Evolutionary conservation across 2,113 vertebrate genomes (phyloP).

Genomic region (Synodontis membranacea): DNA sequence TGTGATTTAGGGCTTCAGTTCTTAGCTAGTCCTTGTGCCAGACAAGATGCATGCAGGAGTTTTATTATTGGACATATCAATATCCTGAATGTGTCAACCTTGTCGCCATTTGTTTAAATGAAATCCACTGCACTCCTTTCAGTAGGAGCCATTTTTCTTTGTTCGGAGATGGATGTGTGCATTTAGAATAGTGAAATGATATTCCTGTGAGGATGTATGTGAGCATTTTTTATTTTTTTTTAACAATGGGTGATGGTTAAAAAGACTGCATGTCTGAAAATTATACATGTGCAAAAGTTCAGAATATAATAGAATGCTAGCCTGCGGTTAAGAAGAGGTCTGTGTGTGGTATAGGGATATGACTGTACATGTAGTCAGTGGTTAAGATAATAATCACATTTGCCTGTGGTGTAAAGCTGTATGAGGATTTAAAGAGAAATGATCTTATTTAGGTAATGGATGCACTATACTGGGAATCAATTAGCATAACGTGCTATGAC

Average conservation of each 20-base stretch:
- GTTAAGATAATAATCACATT: conserved; percentile 42
- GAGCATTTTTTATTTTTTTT: conserved; percentile 23
- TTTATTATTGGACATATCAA: conserved; percentile 58
- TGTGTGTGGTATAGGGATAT: conserved; percentile 33
- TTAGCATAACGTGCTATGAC: conserved; percentile 54
- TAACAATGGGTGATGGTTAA: neutral
- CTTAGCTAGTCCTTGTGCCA: conserved; percentile 22
- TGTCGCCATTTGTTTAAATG: conserved; percentile 61
- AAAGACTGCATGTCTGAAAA: conserved; percentile 7
- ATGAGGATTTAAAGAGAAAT: conserved; percentile 50
- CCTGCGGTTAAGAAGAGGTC: conserved; percentile 11
- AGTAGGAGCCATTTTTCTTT: conserved; percentile 62
- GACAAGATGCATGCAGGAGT: conserved; percentile 25
- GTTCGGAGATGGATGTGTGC: conserved; percentile 60
- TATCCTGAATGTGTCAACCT: conserved; percentile 51
- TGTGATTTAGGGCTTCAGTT: conserved; percentile 28
- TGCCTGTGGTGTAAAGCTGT: conserved; percentile 42
- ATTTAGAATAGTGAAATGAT: conserved; percentile 55
- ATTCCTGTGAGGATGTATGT: conserved; percentile 11
- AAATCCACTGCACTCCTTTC: conserved; percentile 64
- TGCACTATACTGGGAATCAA: conserved; percentile 57
- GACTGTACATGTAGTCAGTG: conserved; percentile 45
- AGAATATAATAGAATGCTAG: conserved; percentile 9
- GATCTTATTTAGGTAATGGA: conserved; percentile 54
- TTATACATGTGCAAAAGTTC: conserved; percentile 31